phyloP scores from a whole-genome alignment of 2,797 vertebrate genomes.

The Sebastes iracundus region DNA sequence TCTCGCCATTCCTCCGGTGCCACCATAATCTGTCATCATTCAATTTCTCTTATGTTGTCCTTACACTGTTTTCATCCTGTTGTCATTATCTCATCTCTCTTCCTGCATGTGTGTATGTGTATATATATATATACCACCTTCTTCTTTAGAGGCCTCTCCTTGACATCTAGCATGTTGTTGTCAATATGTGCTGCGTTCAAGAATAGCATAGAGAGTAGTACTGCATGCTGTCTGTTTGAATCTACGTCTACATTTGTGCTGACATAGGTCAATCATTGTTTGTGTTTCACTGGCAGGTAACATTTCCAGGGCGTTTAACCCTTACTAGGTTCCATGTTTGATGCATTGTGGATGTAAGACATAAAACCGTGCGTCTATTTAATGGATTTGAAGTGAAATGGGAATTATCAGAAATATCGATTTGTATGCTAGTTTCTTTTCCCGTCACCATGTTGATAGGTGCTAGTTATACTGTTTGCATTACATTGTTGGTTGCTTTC shows the following conservation, averaged over 20 bases:
- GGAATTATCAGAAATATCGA: neutral
- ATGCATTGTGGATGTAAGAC: neutral
- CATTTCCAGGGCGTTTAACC: neutral
- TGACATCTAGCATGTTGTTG: neutral
- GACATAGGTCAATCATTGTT: neutral
- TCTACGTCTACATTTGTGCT: neutral
- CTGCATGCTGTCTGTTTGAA: neutral
- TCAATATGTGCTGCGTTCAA: neutral
- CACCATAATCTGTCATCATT: constrained; percentile 7
- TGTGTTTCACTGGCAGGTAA: neutral
- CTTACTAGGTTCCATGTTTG: neutral
- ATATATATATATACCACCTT: neutral
- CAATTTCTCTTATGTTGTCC: constrained; percentile 13
- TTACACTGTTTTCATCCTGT: constrained; percentile 6
- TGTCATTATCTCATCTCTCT: constrained; percentile 1
- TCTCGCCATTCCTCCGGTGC: neutral
- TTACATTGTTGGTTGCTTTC: neutral
- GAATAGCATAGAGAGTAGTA: neutral
- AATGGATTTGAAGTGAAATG: neutral
- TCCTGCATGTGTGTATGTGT: neutral
- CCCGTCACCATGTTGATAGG: neutral
- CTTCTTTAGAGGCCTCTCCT: neutral
- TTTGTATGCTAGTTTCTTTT: neutral
- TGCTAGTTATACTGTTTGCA: neutral
- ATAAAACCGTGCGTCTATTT: neutral